Base-by-base conservation (phyloP, 1,140 invertebrate genomes). In the Drosophila kikkawai region DNA sequence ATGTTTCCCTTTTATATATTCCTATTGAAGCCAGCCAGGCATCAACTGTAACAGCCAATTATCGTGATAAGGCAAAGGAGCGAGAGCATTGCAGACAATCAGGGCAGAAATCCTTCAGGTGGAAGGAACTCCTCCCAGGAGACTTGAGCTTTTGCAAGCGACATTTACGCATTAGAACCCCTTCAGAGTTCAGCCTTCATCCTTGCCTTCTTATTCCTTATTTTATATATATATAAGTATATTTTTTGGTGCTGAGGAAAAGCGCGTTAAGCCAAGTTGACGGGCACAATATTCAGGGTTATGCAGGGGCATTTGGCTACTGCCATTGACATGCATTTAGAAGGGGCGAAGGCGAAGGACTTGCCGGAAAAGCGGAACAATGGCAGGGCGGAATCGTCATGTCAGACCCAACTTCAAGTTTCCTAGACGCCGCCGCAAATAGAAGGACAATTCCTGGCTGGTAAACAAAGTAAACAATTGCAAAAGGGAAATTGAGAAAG, bases 211-310 rank as follows among this genome's bases (percentile, higher is more conserved):
- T 34, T 41, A 51, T 4, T 42, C 13, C 63, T 34, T 41, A 51
- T 17, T 50, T 19, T 32, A 15, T 37, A 15, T 11, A 19, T 26
- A 37, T 12, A 26, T 37, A 12, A 4, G 7, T 2, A 6, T 22
- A n/a, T 26, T 57, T 53, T 39, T 44, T 47, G 19, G 17, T 15
- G 12, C 3, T 29, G n/a, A 11, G 26, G 4, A 11, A 37, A 37
- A 48, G 42, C 48, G 53, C 74, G 74, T 47, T 68, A 77, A 77
- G 75, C 74, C 75, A 70, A 63, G 74, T 77, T 78, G 75, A 78
- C 53, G 75, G 58, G 44, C 64, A 58, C 22, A 70, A 78, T 78
- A 69, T 78, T 78, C 75, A 78, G 75, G 75, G 75, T 63, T 78
- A 78, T 56, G 55, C 64, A 53, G 39, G 51, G 42, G 42, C 45